Evolutionary conservation across 2,797 vertebrate species (phyloP).

Genomic region (Perodicticus potto): DNA sequence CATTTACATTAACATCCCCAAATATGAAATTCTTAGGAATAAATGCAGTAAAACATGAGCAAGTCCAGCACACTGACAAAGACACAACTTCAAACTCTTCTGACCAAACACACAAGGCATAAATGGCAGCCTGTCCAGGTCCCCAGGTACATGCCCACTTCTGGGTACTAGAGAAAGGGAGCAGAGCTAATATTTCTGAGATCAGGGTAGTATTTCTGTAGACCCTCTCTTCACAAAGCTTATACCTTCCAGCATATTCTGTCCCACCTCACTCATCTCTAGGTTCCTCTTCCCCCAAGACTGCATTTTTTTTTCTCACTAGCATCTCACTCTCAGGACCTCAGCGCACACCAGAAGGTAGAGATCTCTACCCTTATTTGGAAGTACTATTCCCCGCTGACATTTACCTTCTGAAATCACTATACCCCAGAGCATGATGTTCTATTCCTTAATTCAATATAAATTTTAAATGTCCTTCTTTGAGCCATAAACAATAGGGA

Average conservation of each 20-base stretch:
- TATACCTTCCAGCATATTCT: background rate
- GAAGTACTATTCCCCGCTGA: background rate
- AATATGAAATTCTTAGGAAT: background rate
- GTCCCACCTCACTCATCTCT: background rate
- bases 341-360: background rate
- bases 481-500: slow-evolving; percentile 19
- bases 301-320: slow-evolving; percentile 8
- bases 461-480: slow-evolving; percentile 35
- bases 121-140: background rate
- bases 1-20: background rate
- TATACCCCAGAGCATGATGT: background rate
- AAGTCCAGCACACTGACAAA: background rate
- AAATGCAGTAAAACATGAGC: background rate
- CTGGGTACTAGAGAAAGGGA: background rate
- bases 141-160: background rate
- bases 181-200: background rate
- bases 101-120: background rate
- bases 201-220: background rate
- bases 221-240: background rate
- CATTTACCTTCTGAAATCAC: slow-evolving; percentile 55
- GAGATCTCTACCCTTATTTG: background rate
- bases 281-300: background rate
- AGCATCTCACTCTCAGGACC: background rate
- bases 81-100: background rate
- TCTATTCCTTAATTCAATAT: slow-evolving; percentile 47